Percentiles rank a stretch among this genome's conserved stretches.
phyloP scores from a whole-genome alignment of 2,113 vertebrate species.

The Toxotes jaculatrix region DNA sequence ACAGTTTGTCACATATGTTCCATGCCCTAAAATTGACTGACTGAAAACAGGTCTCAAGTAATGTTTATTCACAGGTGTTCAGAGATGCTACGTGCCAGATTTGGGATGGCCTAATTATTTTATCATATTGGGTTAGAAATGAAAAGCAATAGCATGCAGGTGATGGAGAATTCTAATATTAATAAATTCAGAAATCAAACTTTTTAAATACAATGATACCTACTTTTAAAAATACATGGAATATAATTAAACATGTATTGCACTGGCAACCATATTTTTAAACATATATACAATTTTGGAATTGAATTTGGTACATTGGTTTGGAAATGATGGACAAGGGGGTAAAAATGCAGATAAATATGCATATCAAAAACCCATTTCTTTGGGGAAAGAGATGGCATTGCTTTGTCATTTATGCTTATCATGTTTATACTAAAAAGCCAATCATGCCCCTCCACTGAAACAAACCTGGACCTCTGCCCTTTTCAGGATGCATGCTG shows the following conservation, averaged over 20 bases:
- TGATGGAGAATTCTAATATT: background rate
- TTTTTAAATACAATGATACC: background rate
- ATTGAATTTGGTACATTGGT: background rate
- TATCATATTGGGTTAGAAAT: background rate
- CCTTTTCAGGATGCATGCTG: slow-evolving; percentile 56
- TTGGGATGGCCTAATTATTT: slow-evolving; percentile 13
- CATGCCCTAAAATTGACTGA: background rate
- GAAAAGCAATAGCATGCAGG: background rate
- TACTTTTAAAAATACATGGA: slow-evolving; percentile 1
- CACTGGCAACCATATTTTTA: background rate
- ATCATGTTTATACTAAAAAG: slow-evolving; percentile 38
- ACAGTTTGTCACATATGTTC: background rate
- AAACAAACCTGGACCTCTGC: slow-evolving; percentile 65
- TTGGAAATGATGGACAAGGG: background rate
- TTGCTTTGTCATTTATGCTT: slow-evolving; percentile 17
- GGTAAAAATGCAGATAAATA: background rate
- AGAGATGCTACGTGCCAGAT: background rate
- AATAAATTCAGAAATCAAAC: slow-evolving; percentile 4
- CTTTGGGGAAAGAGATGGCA: background rate
- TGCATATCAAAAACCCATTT: background rate
- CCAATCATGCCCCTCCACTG: slow-evolving; percentile 19
- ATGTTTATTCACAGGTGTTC: background rate
- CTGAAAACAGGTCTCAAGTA: background rate
- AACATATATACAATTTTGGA: background rate
- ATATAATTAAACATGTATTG: background rate